Percentiles rank a stretch among this genome's conserved stretches.
Conservation (phyloP, 2,888 invertebrate genomes). For the Malthinus seriepunctatus region DNA sequence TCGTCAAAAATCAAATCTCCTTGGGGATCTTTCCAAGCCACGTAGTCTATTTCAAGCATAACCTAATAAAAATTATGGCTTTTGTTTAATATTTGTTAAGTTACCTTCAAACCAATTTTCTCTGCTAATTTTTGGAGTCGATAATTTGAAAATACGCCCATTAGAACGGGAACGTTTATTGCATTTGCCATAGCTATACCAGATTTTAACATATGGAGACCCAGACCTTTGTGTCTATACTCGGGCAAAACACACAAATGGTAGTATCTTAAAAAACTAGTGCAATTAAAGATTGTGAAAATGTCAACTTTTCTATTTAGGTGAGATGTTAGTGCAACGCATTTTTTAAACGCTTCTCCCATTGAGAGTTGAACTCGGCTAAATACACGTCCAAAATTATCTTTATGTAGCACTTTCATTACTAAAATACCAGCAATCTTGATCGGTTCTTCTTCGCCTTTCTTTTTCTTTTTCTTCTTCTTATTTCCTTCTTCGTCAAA, state of each 20-base stretch:
- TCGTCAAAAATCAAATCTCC: conserved; percentile 55
- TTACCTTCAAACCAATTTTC: conserved; percentile 45
- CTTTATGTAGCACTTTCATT: conserved; percentile 43
- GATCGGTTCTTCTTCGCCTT: conserved; percentile 5
- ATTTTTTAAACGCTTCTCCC: conserved; percentile 46
- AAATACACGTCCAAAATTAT: conserved; percentile 46
- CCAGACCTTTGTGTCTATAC: conserved; percentile 43
- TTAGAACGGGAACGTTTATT: conserved; percentile 42
- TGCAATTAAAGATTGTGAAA: conserved; percentile 44
- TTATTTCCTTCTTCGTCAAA: background rate
- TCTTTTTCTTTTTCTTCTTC: conserved; percentile 5
- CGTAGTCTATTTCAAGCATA: conserved; percentile 52
- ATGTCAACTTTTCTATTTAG: conserved; percentile 48
- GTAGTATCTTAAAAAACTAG: conserved; percentile 45
- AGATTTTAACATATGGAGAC: conserved; percentile 39
- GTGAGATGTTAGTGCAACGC: conserved; percentile 40
- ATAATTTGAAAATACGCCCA: conserved; percentile 45
- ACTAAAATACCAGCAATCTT: conserved; percentile 46
- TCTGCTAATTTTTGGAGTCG: conserved; percentile 44
- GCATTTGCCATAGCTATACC: conserved; percentile 47
- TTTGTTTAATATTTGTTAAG: background rate
- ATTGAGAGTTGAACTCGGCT: conserved; percentile 43
- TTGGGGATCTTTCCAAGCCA: conserved; percentile 51
- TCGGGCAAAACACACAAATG: conserved; percentile 44
- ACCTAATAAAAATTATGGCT: conserved; percentile 26